phyloP scores from a whole-genome alignment of 1,140 invertebrate species.

The Eueides isabella region DNA sequence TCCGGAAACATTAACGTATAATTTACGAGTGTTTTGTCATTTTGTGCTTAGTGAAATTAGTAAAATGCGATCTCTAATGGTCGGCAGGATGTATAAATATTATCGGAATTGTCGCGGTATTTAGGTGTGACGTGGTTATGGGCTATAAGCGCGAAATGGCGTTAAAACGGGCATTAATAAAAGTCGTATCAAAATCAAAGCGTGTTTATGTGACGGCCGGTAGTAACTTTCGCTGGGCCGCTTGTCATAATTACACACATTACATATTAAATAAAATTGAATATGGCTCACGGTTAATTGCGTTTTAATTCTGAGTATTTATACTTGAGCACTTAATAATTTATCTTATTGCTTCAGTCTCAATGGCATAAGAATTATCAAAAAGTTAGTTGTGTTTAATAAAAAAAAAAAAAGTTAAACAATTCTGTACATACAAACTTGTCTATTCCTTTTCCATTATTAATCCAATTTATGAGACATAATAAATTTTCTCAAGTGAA shows the following conservation, averaged over 20 bases:
- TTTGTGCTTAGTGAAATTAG: conserved; percentile 72
- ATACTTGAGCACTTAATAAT: not conserved
- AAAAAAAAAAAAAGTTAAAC: no score
- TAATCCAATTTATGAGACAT: no score
- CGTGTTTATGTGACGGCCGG: not conserved
- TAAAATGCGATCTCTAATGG: conserved; percentile 68
- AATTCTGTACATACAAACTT: no score
- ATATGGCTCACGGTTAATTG: conserved; percentile 15
- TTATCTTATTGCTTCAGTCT: not conserved
- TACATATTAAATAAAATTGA: conserved; percentile 32
- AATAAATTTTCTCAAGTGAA: no score
- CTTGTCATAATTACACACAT: conserved; percentile 25
- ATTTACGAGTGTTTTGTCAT: conserved; percentile 69
- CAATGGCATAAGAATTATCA: not conserved
- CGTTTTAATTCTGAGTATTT: conserved; percentile 14
- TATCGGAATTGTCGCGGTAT: conserved; percentile 62
- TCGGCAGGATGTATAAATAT: conserved; percentile 73
- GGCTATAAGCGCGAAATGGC: conserved; percentile 53
- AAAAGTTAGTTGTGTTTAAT: not conserved
- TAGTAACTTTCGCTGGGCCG: conserved; percentile 23
- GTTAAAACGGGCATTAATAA: conserved; percentile 59
- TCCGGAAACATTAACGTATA: conserved; percentile 80
- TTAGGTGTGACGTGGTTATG: conserved; percentile 58
- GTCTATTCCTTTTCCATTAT: no score
- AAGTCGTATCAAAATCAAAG: conserved; percentile 53